phyloP scores from a whole-genome alignment of 2,797 vertebrate species.

The Parauchenoglanis punctatus region DNA sequence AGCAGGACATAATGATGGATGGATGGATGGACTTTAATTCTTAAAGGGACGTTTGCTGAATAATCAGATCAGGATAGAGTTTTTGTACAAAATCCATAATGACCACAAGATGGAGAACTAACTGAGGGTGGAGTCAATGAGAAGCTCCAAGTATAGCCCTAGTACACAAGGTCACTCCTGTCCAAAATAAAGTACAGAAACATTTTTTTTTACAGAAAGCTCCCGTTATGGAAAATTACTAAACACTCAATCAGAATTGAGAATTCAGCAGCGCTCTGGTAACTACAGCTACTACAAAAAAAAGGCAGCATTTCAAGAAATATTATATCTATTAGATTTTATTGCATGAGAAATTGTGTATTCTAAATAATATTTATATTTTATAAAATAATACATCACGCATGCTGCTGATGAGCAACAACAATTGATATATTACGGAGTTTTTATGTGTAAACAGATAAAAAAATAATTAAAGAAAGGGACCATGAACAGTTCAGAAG shows the following conservation, averaged over 20 bases:
- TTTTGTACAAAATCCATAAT: conserved; percentile 73
- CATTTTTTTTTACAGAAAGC: not conserved
- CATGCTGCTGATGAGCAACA: not conserved
- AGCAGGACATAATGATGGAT: not conserved
- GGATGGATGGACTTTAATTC: not conserved
- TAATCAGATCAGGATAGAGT: conserved; percentile 76
- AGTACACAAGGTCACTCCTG: not conserved
- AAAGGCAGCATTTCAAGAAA: not conserved
- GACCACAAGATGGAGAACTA: conserved; percentile 44
- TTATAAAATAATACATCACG: not conserved
- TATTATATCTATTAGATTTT: not conserved
- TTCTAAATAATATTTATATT: not conserved
- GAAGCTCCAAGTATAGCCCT: not conserved
- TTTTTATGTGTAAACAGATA: not conserved
- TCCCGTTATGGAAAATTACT: not conserved
- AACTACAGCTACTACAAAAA: not conserved
- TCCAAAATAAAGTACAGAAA: not conserved
- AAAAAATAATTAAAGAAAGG: not conserved
- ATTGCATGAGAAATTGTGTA: not conserved
- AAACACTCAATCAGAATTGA: not conserved
- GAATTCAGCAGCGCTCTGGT: not conserved
- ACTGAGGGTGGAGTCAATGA: too few species aligned
- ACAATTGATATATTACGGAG: not conserved
- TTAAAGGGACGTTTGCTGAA: conserved; percentile 60
- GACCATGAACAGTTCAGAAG: not conserved